A percentile compares a stretch with the other conserved stretches of the same genome.
phyloP scores from a whole-genome alignment of 2,797 vertebrate species.

The Dryobates pubescens region DNA sequence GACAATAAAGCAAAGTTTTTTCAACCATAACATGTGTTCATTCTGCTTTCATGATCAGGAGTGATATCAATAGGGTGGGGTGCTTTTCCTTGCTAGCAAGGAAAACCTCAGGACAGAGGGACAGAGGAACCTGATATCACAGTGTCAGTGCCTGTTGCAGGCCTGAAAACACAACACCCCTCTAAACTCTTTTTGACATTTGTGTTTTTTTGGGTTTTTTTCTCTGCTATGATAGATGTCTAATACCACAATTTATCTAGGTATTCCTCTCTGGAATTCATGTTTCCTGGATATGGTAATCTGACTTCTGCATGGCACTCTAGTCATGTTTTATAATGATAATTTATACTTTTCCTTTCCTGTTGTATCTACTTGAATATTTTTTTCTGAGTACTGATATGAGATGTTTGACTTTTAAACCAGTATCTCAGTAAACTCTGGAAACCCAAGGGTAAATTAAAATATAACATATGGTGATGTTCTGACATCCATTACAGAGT shows the following conservation, averaged over 20 bases:
- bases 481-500: not conserved
- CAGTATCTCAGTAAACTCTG: not conserved
- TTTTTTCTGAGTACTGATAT: not conserved
- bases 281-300: constrained; percentile 17
- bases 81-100: not conserved
- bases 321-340: not conserved
- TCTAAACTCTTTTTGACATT: not conserved
- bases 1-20: not conserved
- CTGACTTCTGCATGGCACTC: not conserved
- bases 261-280: not conserved
- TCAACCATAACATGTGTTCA: not conserved
- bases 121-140: not conserved
- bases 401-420: constrained; percentile 16
- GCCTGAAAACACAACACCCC: not conserved
- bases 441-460: constrained; percentile 7
- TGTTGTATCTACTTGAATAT: not conserved
- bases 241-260: not conserved
- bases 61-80: not conserved
- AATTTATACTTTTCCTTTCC: not conserved
- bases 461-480: constrained; percentile 4
- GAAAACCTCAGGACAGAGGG: not conserved
- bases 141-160: not conserved
- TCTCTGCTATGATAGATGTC: not conserved
- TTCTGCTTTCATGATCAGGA: not conserved
- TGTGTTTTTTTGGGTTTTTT: not conserved